Percentiles rank a stretch among this genome's conserved stretches.
Conservation (phyloP, 2,113 vertebrate species). For the Pampusana beccarii region DNA sequence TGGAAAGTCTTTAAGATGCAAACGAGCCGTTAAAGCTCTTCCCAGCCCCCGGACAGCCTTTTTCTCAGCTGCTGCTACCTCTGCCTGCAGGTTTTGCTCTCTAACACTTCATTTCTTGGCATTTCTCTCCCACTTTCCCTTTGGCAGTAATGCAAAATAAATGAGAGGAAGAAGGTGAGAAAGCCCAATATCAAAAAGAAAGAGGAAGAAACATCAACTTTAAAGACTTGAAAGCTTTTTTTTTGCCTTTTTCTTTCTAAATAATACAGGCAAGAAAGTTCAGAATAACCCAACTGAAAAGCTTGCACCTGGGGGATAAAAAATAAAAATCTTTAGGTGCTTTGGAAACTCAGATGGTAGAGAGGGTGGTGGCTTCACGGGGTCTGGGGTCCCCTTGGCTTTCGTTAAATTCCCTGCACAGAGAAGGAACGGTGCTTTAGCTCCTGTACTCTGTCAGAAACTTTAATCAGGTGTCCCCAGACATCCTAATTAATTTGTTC, state of each 20-base stretch:
- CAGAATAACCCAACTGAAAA: background rate
- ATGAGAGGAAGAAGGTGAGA: background rate
- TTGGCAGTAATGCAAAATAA: background rate
- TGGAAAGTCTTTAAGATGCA: no score
- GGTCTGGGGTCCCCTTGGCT: no score
- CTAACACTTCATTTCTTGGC: no score
- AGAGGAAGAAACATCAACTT: background rate
- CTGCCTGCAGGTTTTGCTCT: no score
- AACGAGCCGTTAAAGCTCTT: no score
- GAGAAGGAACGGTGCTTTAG: background rate
- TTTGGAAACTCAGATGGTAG: no score
- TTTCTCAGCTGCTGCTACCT: no score
- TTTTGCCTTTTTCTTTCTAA: background rate
- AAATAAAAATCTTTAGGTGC: no score
- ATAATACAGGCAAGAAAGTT: background rate
- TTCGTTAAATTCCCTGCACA: background rate
- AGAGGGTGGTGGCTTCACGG: no score
- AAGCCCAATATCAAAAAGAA: background rate
- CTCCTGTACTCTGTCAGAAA: background rate
- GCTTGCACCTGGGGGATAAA: background rate
- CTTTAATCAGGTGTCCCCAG: constrained; percentile 49
- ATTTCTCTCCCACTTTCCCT: background rate
- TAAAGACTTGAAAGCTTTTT: background rate
- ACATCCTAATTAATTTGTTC: constrained; percentile 65
- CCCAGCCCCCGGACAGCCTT: background rate